These are phyloP conservation scores for Zaprionus africanus DNA, from an alignment of 1,140 invertebrate genomes.

Conservation along the genomic window DNA sequence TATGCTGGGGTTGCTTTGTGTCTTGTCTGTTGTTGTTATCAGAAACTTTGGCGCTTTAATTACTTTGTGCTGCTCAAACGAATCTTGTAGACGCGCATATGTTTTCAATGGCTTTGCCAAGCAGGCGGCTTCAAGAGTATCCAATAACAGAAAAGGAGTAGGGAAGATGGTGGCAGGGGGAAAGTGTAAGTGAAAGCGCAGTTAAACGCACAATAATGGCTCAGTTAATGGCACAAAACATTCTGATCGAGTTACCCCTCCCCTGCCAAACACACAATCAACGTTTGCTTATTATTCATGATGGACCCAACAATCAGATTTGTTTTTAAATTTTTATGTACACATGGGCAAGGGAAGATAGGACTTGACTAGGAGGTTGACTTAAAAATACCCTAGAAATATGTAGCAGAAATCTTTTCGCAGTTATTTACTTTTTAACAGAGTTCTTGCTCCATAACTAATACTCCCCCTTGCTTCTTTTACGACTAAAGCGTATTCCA, in stretches of 20 bases:
- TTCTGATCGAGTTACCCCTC: slow-evolving; percentile 8
- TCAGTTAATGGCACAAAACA: slow-evolving; percentile 73
- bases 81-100: slow-evolving; percentile 66
- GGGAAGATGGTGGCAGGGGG: too few species aligned
- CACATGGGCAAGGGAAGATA: background rate
- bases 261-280: slow-evolving; percentile 49
- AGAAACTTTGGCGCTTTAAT: slow-evolving; percentile 75
- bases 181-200: slow-evolving; percentile 52
- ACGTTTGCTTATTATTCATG: slow-evolving; percentile 77
- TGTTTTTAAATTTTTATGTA: slow-evolving; percentile 66
- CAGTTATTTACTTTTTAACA: background rate
- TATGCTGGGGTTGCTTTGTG: slow-evolving; percentile 41
- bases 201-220: slow-evolving; percentile 72
- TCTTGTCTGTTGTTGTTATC: slow-evolving; percentile 61
- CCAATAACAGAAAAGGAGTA: slow-evolving; percentile 71
- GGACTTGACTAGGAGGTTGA: background rate
- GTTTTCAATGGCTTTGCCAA: slow-evolving; percentile 66
- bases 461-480: background rate
- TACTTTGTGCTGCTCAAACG: slow-evolving; percentile 70
- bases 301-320: slow-evolving; percentile 56
- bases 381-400: background rate
- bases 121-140: slow-evolving; percentile 52
- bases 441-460: background rate
- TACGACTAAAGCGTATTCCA: background rate
- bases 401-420: background rate